Base-by-base conservation (phyloP, 2,888 invertebrate genomes). In the Parnassius apollo region DNA sequence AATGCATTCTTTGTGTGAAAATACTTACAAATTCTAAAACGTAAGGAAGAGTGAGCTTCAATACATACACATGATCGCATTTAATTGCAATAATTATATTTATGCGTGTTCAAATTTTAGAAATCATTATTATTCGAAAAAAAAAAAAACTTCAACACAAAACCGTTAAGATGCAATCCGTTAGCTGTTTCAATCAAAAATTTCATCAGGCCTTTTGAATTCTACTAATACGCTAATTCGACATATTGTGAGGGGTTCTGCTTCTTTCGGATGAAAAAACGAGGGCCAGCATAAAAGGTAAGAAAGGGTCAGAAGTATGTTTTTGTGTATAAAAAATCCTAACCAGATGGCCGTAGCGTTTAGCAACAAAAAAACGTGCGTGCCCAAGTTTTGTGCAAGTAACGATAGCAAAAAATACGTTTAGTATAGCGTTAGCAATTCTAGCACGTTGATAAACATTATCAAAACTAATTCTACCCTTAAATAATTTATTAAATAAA, bases 141-240 rank as follows among this genome's bases (percentile, higher is more conserved):
- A 49, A 35, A 35, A 35, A 25, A 49, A 51, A 59, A 22, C 25
- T 64, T 57, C 68, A 58, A 50, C 58, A 77, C 74, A 74, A 78
- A 82, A 86, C 91, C 91, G 91, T 91, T 91, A 86, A 77, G 82
- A 80, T 74, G 76, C 83, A 86, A 90, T 90, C 89, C 91, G 88
- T 89, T 91, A 83, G 81, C 65, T 68, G 76, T 83, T 83, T 82
- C 89, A 89, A 91, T 91, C 91, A 87, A 88, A 88, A 90, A 88
- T 82, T 89, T 89, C 91, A 88, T 90, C 88, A 83, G 72, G 75
- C 79, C 89, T 82, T 83, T 89, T 85, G 83, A 90, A 88, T 84
- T 88, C 78, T 76, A 84, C 89, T 91, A 91, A 91, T 91, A 90
- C 90, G 86, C 83, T 90, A 91, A 90, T 91, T 87, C 87, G 85